Base-by-base conservation (phyloP, 2,888 invertebrate species). In the Tipula lateralis region DNA sequence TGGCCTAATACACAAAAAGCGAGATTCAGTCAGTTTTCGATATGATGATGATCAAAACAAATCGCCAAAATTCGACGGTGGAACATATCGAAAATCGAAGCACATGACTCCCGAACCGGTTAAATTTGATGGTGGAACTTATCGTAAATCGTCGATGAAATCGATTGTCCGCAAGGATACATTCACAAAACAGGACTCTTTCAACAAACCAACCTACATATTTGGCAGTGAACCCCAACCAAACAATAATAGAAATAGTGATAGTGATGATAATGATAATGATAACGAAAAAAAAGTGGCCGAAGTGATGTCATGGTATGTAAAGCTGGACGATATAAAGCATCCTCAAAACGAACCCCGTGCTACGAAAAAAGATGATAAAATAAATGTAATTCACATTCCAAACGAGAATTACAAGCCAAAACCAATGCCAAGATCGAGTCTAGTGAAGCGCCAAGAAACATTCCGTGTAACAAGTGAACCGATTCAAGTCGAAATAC, bases 41-140 rank as follows among this genome's bases (percentile, higher is more conserved):
- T n/a, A 5, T 12, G 82, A 82, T 30, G 82, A 30, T 29, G 82
- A 82, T 30, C 30, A 82, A 2, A 82, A 82, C 7, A 82, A 82
- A 82, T 30, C 82, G 16, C 7, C n/a, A 16, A 82, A 82, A 24
- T 80, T 88, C 39, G 89, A 90, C 84, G 87, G 88, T 32, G 87
- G 88, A 36, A 90, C 90, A 0, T 90, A 89, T 86, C 87, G 88
- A 2, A 90, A 89, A 85, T 30, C 82, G 30, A 82, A 30, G n/a
- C 24, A 66, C 2, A 24, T 3, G 2, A 66, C 19, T 0, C 66
- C 66, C 9, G 24, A 66, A 24, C 66, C 66, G 12, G 2, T 16
- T 13, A 82, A 82, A 30, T 82, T 82, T 82, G 82, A 82, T 82
- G 82, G 82, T 82, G 82, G 82, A 30, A 82, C 82, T 30, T 82